Evolutionary conservation across 1,140 invertebrate species (phyloP).

Genomic region (Drosophila jambulina): DNA sequence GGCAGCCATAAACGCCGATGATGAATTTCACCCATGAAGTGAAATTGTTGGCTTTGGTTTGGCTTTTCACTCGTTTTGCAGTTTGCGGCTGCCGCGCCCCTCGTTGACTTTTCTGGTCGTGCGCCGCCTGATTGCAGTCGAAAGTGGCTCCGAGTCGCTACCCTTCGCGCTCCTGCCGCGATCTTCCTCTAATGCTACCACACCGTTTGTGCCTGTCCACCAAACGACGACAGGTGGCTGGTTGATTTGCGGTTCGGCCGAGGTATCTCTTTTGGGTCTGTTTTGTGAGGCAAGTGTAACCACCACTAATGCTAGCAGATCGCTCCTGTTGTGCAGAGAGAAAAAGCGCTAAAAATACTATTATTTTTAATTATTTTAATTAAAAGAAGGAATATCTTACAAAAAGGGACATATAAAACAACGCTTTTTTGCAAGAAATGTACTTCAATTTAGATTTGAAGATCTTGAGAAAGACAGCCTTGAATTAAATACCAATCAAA

Average conservation of each 20-base stretch:
- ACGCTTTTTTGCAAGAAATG: no score
- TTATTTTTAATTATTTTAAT: no score
- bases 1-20: conserved; percentile 58
- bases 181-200: conserved; percentile 47
- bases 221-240: conserved; percentile 71
- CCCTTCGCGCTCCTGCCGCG: conserved; percentile 14
- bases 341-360: conserved; percentile 3
- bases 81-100: conserved; percentile 36
- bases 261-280: conserved; percentile 26
- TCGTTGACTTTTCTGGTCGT: conserved; percentile 46
- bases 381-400: no score
- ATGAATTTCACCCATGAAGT: conserved; percentile 70
- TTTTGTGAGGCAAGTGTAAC: conserved; percentile 39
- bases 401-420: no score
- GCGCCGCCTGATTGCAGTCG: conserved; percentile 43
- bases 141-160: conserved; percentile 48
- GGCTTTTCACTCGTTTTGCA: conserved; percentile 21
- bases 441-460: background rate
- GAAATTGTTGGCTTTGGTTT: conserved; percentile 62
- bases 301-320: conserved; percentile 26
- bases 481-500: no score
- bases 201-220: conserved; percentile 53
- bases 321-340: conserved; percentile 21
- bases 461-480: background rate
- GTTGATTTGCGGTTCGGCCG: conserved; percentile 24